These are phyloP conservation scores for Uloborus plumipes DNA, from an alignment of 2,888 invertebrate species.

Conservation along the genomic window DNA sequence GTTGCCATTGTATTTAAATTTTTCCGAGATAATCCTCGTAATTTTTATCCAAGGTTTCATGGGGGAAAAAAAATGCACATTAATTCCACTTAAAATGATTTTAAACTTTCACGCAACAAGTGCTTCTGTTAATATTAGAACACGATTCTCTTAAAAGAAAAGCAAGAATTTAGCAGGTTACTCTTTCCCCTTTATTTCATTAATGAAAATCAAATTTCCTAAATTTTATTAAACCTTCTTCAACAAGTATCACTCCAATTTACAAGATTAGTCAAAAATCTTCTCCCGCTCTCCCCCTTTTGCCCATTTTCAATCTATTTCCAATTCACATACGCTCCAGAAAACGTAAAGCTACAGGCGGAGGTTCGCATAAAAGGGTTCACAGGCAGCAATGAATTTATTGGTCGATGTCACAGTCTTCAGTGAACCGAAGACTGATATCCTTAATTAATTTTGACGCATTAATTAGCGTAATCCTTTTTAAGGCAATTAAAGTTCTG, in stretches of 20 bases:
- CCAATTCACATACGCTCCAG: background rate
- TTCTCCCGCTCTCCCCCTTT: background rate
- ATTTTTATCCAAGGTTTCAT: too few relatives aligned
- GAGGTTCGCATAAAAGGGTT: slow-evolving; percentile 22
- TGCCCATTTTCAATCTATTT: slow-evolving; percentile 5
- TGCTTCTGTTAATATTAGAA: background rate
- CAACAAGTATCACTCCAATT: slow-evolving; percentile 15
- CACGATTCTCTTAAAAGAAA: background rate
- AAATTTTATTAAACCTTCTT: background rate
- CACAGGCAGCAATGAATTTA: too few relatives aligned
- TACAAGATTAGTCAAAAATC: background rate
- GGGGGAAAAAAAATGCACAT: too few relatives aligned
- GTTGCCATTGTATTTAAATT: too few relatives aligned
- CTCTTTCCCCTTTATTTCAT: too few relatives aligned
- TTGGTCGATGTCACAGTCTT: background rate
- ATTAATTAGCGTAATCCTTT: slow-evolving; percentile 57
- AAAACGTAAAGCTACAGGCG: background rate
- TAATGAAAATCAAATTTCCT: background rate
- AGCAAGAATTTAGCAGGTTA: background rate
- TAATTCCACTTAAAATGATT: too few relatives aligned
- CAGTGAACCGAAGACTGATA: slow-evolving; percentile 38
- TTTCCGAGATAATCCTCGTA: too few relatives aligned
- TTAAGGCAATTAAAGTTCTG: slow-evolving; percentile 56
- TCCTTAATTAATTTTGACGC: slow-evolving; percentile 60
- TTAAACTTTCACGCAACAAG: background rate